Conservation (phyloP, 2,888 invertebrate genomes). For the Mythimna loreyi region DNA sequence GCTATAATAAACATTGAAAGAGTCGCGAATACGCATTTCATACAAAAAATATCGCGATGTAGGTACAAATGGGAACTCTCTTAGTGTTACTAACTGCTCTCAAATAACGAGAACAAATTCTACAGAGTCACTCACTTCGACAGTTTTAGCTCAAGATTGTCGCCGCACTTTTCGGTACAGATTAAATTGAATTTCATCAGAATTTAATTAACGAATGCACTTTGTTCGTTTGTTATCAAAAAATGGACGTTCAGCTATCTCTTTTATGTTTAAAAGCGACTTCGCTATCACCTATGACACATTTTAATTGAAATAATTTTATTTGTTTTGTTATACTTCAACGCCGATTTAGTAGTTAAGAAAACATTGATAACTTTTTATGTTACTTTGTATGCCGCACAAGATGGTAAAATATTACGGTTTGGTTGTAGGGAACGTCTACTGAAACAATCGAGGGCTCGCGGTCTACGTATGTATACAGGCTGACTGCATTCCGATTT, state of each 20-base stretch:
- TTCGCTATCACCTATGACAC: conserved; percentile 49
- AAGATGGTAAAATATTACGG: conserved; percentile 12
- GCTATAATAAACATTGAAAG: conserved; percentile 47
- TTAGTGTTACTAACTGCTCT: conserved; percentile 23
- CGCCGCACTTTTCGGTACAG: conserved; percentile 14
- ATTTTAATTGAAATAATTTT: conserved; percentile 43
- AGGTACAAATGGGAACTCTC: background rate
- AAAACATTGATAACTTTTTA: conserved; percentile 24
- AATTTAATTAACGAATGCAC: conserved; percentile 54
- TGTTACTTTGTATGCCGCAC: conserved; percentile 24
- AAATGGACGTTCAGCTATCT: conserved; percentile 50
- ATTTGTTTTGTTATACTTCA: conserved; percentile 33
- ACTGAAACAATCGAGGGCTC: conserved; percentile 21
- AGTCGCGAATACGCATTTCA: conserved; percentile 28
- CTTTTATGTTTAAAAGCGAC: conserved; percentile 41
- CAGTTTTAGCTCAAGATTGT: conserved; percentile 17
- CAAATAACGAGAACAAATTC: conserved; percentile 2
- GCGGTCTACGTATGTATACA: background rate
- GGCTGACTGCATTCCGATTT: conserved; percentile 25
- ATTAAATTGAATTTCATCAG: conserved; percentile 34
- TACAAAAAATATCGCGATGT: conserved; percentile 8
- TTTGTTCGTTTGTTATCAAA: conserved; percentile 53
- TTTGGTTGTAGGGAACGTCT: conserved; percentile 5
- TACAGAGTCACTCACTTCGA: background rate
- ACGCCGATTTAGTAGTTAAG: conserved; percentile 23